Conservation (phyloP, 2,888 invertebrate genomes). For the Microplitis deprimator region DNA sequence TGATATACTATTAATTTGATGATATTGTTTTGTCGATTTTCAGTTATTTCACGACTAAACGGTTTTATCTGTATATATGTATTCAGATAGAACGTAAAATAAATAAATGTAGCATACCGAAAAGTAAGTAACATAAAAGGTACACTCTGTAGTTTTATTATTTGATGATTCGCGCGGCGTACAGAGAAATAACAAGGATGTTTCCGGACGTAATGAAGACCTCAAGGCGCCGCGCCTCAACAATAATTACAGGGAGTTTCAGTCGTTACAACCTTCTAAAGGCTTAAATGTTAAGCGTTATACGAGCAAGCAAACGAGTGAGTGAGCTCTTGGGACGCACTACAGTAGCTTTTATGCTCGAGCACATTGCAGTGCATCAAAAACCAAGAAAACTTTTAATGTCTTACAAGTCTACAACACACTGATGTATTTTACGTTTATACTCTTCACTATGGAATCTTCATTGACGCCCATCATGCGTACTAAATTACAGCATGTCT, state of each 20-base stretch:
- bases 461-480: slow-evolving; percentile 30
- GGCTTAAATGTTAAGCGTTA: slow-evolving; percentile 71
- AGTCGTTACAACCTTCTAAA: slow-evolving; percentile 71
- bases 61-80: background rate
- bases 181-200: slow-evolving; percentile 70
- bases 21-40: no score
- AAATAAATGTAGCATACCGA: background rate
- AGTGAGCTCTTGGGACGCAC: slow-evolving; percentile 59
- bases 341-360: slow-evolving; percentile 68
- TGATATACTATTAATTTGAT: no score
- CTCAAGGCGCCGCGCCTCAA: slow-evolving; percentile 71
- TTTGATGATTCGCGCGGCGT: slow-evolving; percentile 55
- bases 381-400: slow-evolving; percentile 36
- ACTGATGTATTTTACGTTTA: background rate
- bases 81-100: background rate
- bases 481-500: slow-evolving; percentile 38
- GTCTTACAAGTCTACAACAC: slow-evolving; percentile 5
- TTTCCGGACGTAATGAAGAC: slow-evolving; percentile 69
- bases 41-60: background rate
- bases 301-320: slow-evolving; percentile 46
- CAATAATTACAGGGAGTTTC: slow-evolving; percentile 71
- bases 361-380: slow-evolving; percentile 46
- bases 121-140: background rate
- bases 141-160: slow-evolving; percentile 22
- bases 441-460: slow-evolving; percentile 3